Conservation (phyloP, 2,113 vertebrate genomes). For the Nothocercus nigrocapillus region DNA sequence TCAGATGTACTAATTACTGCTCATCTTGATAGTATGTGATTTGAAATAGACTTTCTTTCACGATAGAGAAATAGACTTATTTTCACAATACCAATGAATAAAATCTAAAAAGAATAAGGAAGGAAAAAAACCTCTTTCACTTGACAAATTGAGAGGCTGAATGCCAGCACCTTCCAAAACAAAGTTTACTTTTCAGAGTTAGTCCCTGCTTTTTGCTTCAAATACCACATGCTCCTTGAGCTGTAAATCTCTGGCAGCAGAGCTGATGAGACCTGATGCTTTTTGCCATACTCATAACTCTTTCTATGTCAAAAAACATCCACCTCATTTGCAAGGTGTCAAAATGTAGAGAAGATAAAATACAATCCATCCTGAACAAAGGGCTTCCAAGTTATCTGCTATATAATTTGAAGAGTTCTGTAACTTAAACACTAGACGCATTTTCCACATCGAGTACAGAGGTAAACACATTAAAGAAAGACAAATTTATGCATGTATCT, state of each 20-base stretch:
- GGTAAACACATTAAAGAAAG: not conserved
- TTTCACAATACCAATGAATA: not conserved
- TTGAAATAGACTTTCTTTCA: not conserved
- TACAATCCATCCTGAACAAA: not conserved
- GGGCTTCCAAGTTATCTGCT: not conserved
- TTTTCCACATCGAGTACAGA: not conserved
- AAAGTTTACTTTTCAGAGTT: not conserved
- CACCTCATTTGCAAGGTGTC: not conserved
- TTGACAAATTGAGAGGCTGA: not conserved
- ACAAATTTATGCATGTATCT: not conserved
- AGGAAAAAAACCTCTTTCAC: not conserved
- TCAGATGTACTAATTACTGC: not conserved
- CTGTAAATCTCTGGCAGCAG: not conserved
- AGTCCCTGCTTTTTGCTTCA: not conserved
- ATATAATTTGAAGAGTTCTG: not conserved
- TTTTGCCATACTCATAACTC: not conserved
- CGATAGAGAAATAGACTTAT: not conserved
- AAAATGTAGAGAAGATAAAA: not conserved
- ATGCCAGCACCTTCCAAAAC: not conserved
- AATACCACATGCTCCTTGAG: not conserved
- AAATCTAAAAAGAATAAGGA: not conserved
- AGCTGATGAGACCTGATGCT: not conserved
- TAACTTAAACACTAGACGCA: not conserved
- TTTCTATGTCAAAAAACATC: not conserved
- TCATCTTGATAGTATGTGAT: not conserved